A percentile compares a stretch with the other conserved stretches of the same genome.
Evolutionary conservation across 1,140 invertebrate genomes (phyloP).

Genomic region (Drosophila hydei): DNA sequence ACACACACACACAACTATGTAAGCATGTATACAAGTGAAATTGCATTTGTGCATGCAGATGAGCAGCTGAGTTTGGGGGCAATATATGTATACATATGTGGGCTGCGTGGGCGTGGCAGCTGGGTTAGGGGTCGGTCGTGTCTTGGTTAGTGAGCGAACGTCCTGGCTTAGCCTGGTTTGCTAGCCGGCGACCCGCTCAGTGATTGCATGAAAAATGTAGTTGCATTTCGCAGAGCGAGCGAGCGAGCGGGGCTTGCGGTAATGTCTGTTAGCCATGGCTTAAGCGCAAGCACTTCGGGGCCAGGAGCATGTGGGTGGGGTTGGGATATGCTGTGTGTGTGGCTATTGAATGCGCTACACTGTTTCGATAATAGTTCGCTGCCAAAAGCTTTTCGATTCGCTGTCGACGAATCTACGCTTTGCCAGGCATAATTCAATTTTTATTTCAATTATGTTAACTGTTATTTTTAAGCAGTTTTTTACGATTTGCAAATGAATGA

Average conservation of each 20-base stretch:
- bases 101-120: neutral
- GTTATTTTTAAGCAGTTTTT: no score
- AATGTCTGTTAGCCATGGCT: conserved; percentile 12
- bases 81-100: neutral
- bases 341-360: no score
- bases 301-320: no score
- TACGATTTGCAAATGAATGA: no score
- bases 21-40: conserved; percentile 52
- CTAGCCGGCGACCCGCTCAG: conserved; percentile 17
- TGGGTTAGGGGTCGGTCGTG: neutral
- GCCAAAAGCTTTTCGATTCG: no score
- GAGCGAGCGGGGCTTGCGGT: neutral
- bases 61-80: conserved; percentile 24
- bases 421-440: no score
- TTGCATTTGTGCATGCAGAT: conserved; percentile 68
- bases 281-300: no score
- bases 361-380: no score
- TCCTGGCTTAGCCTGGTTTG: conserved; percentile 16
- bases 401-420: no score
- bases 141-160: no score
- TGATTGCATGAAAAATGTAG: conserved; percentile 58
- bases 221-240: conserved; percentile 35
- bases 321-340: no score
- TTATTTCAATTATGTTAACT: no score
- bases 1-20: conserved; percentile 20